A percentile compares a stretch with the other conserved stretches of the same genome.
Evolutionary conservation across 2,888 invertebrate genomes (phyloP).

Genomic region (Blomia tropicalis): DNA sequence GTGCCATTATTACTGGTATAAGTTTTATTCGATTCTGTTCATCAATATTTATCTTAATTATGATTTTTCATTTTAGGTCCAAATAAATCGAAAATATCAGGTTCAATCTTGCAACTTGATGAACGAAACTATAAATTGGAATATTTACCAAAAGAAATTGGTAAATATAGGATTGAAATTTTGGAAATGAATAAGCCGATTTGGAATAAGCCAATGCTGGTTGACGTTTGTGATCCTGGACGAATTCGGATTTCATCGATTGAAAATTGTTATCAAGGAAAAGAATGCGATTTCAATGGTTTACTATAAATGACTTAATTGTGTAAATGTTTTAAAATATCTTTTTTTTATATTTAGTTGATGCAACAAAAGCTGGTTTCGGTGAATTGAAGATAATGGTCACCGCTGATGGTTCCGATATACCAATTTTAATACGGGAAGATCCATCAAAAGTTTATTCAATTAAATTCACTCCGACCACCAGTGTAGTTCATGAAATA

Average conservation of each 20-base stretch:
- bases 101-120: conserved; percentile 36
- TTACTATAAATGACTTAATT: not conserved
- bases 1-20: conserved; percentile 1
- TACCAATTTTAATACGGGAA: conserved; percentile 60
- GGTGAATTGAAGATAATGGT: conserved; percentile 64
- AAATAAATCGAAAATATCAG: conserved; percentile 40
- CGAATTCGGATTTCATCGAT: conserved; percentile 39
- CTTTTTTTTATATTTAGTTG: conserved; percentile 40
- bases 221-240: conserved; percentile 49
- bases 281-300: conserved; percentile 38
- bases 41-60: conserved; percentile 10
- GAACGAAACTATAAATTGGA: conserved; percentile 46
- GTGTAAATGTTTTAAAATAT: conserved; percentile 27
- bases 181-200: conserved; percentile 47
- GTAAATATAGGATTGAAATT: conserved; percentile 54
- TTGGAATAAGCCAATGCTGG: conserved; percentile 47
- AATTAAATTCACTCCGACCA: conserved; percentile 68
- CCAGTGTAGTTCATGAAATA: conserved; percentile 70
- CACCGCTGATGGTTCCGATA: conserved; percentile 60
- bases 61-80: conserved; percentile 36
- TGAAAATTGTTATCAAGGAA: conserved; percentile 37
- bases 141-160: conserved; percentile 58
- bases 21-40: too few relatives aligned
- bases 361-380: conserved; percentile 61
- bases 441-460: conserved; percentile 57